These are phyloP conservation scores for Macrotus californicus DNA, from an alignment of 2,113 vertebrate species.

Conservation along the genomic window DNA sequence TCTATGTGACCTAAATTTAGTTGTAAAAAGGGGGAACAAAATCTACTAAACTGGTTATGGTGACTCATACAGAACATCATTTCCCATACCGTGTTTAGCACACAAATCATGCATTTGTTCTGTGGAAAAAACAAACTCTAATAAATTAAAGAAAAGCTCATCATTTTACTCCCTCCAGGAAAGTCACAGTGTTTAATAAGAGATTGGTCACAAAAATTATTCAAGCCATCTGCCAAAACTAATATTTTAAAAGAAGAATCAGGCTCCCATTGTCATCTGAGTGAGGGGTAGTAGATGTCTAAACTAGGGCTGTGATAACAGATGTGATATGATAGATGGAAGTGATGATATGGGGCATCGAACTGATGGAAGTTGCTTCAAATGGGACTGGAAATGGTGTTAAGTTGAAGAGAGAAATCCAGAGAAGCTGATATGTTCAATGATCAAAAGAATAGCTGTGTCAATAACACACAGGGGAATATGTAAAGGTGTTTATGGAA, in stretches of 20 bases:
- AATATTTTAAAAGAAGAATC: background rate
- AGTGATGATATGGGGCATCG: background rate
- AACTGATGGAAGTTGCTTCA: background rate
- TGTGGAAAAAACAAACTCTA: background rate
- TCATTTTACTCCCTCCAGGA: background rate
- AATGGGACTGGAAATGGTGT: background rate
- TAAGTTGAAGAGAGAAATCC: background rate
- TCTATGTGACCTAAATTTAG: conserved; percentile 29
- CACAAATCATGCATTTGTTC: background rate
- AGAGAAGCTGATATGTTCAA: background rate
- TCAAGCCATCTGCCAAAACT: background rate
- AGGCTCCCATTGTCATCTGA: background rate
- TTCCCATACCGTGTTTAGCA: background rate
- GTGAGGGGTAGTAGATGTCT: background rate
- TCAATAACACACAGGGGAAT: background rate
- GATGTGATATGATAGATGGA: background rate
- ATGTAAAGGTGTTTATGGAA: background rate
- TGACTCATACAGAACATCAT: background rate
- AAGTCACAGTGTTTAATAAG: background rate
- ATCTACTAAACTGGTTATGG: background rate
- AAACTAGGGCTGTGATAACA: background rate
- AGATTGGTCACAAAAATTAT: background rate
- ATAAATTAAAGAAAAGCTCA: background rate
- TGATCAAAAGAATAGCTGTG: background rate
- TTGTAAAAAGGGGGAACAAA: conserved; percentile 20